These are phyloP conservation scores for Porites evermanni DNA, from an alignment of 92 coral and sea anemone species.

Conservation along the genomic window DNA sequence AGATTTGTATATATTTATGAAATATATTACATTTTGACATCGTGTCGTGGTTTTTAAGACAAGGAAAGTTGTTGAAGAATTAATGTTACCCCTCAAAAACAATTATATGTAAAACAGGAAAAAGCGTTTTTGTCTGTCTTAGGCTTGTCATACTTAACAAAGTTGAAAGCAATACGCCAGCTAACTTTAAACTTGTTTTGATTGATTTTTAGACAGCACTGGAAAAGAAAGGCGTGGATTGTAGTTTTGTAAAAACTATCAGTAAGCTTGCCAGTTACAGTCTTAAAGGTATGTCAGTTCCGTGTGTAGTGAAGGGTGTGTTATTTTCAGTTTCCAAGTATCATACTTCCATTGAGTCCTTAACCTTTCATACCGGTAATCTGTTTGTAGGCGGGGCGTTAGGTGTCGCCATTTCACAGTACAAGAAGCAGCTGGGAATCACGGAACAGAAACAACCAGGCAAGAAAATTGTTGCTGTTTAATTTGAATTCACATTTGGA, in stretches of 20 bases:
- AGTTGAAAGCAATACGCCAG: background rate
- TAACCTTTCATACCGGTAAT: background rate
- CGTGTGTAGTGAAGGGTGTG: background rate
- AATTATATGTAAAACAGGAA: no score
- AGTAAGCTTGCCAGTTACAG: conserved; percentile 57
- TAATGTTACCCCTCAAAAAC: no score
- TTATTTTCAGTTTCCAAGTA: no score
- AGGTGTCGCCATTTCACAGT: conserved; percentile 62
- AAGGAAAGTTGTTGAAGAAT: no score
- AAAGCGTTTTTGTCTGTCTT: no score
- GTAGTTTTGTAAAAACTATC: conserved; percentile 56
- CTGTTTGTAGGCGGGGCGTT: conserved; percentile 68
- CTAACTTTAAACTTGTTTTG: background rate
- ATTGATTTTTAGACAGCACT: conserved; percentile 61
- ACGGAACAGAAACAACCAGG: conserved; percentile 53
- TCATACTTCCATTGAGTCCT: no score
- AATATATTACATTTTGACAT: no score
- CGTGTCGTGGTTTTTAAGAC: no score
- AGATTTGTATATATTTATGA: no score
- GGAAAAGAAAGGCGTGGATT: conserved; percentile 38
- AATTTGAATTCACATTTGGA: background rate
- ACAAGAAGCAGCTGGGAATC: conserved; percentile 76
- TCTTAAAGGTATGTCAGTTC: conserved; percentile 49
- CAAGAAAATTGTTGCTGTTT: background rate
- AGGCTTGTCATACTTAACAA: no score